A percentile compares a stretch with the other conserved stretches of the same genome.
These are phyloP conservation scores for Drosophila serrata DNA, from an alignment of 1,140 invertebrate genomes.

Conservation along the genomic window DNA sequence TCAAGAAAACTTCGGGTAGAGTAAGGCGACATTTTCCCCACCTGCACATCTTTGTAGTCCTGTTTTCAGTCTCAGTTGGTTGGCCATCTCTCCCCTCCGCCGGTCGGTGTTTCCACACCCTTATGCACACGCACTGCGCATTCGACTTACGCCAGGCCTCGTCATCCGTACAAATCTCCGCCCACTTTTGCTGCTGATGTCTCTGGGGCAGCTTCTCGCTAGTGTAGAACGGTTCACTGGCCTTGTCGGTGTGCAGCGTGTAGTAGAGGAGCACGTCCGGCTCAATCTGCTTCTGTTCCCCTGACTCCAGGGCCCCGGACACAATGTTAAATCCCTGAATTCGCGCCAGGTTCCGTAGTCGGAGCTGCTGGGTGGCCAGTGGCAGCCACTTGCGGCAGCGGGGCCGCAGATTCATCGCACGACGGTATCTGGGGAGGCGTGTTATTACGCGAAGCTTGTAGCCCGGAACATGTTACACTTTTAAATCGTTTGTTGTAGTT, in stretches of 20 bases:
- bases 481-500: constrained; percentile 40
- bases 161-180: constrained; percentile 81
- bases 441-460: constrained; percentile 45
- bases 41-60: constrained; percentile 8
- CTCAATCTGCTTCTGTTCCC: constrained; percentile 43
- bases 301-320: constrained; percentile 5
- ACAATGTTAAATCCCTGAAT: constrained; percentile 88
- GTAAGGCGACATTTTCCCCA: background rate
- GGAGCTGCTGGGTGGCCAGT: constrained; percentile 88
- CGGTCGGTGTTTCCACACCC: constrained; percentile 72
- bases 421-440: constrained; percentile 2
- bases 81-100: constrained; percentile 15
- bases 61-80: constrained; percentile 61
- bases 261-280: constrained; percentile 89
- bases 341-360: constrained; percentile 91
- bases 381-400: constrained; percentile 89
- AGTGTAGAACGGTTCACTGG: constrained; percentile 92
- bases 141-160: constrained; percentile 76
- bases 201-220: constrained; percentile 89
- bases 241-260: constrained; percentile 92
- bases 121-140: constrained; percentile 77
- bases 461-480: constrained; percentile 41
- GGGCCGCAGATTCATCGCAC: constrained; percentile 87
- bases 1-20: background rate
- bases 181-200: constrained; percentile 90